A percentile compares a stretch with the other conserved stretches of the same genome.
These are phyloP conservation scores for Erythrocercus mccallii DNA, from an alignment of 2,113 vertebrate species.

Conservation along the genomic window DNA sequence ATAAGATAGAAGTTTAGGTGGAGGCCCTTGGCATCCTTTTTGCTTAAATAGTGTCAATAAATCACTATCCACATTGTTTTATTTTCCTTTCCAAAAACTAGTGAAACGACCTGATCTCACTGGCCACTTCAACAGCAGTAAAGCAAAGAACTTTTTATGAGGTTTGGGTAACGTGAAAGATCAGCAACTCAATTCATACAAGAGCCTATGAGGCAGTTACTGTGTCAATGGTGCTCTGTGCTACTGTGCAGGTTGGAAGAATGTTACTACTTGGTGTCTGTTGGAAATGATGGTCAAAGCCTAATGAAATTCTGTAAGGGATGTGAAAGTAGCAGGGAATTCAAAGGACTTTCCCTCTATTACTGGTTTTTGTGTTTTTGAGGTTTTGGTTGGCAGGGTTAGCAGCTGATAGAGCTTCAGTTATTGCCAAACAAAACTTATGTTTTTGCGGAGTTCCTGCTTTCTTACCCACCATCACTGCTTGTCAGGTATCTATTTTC, in stretches of 20 bases:
- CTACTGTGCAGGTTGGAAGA: background rate
- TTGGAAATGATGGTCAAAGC: background rate
- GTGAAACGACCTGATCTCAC: background rate
- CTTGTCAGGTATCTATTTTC: background rate
- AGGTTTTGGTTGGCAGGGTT: background rate
- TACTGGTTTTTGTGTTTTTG: background rate
- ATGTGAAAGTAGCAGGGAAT: conserved; percentile 11
- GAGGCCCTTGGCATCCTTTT: background rate
- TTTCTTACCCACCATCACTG: background rate
- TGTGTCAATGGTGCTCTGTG: background rate
- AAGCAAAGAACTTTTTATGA: background rate
- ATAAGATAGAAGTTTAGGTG: background rate
- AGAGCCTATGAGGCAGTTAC: background rate
- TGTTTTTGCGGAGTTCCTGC: background rate
- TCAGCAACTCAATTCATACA: background rate
- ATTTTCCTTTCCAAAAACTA: background rate
- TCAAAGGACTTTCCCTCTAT: background rate
- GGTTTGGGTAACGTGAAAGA: background rate
- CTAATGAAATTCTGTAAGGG: background rate
- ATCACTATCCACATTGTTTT: background rate
- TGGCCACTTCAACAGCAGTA: background rate
- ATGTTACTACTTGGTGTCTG: background rate
- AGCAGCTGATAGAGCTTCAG: background rate
- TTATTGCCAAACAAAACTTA: background rate
- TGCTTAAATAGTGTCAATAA: background rate